These are phyloP conservation scores for Hippolais icterina DNA, from an alignment of 2,113 vertebrate genomes.

Conservation along the genomic window DNA sequence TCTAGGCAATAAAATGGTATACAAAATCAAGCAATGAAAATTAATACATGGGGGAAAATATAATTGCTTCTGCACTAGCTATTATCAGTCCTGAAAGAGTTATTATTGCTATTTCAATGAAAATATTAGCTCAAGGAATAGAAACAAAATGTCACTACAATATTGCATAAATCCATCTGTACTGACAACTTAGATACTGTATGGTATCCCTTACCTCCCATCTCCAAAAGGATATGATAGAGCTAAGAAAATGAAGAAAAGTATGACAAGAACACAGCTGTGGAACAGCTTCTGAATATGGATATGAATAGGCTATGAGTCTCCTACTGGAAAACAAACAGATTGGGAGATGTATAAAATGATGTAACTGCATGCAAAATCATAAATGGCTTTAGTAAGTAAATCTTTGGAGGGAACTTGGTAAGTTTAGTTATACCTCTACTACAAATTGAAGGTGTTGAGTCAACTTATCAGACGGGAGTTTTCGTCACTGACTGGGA, in stretches of 20 bases:
- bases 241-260: not conserved
- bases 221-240: not conserved
- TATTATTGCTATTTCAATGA: not conserved
- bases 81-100: not conserved
- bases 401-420: not conserved
- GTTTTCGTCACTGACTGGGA: not conserved
- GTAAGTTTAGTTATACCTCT: not conserved
- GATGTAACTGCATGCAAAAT: not conserved
- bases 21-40: not conserved
- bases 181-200: not conserved
- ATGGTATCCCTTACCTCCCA: not conserved
- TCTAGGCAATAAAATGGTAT: not conserved
- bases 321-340: not conserved
- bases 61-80: not conserved
- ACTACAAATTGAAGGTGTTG: not conserved
- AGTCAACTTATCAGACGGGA: not conserved
- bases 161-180: not conserved
- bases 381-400: not conserved
- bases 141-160: not conserved
- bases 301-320: not conserved
- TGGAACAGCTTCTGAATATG: not conserved
- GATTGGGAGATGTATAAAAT: not conserved
- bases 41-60: not conserved
- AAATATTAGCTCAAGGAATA: not conserved
- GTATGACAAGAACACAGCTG: not conserved